A percentile compares a stretch with the other conserved stretches of the same genome.
Conservation (phyloP, 2,797 vertebrate genomes). For the Sus cebifrons region DNA sequence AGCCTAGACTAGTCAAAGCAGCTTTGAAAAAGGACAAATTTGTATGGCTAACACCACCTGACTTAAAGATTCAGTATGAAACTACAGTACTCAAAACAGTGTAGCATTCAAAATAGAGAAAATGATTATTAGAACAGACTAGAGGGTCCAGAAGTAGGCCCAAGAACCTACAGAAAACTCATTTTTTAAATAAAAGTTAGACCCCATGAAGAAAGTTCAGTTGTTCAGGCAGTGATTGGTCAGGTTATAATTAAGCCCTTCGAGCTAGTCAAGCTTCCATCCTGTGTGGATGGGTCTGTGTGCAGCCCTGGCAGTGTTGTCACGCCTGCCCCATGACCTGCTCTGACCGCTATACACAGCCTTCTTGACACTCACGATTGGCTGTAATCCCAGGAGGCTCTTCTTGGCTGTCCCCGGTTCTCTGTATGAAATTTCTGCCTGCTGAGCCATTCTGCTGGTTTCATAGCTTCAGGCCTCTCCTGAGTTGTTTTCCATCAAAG, state of each 20-base stretch:
- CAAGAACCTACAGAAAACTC: neutral
- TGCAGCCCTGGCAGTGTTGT: neutral
- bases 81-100: neutral
- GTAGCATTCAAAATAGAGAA: neutral
- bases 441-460: neutral
- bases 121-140: neutral
- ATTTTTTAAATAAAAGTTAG: slow-evolving; percentile 27
- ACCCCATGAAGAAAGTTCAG: neutral
- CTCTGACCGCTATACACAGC: neutral
- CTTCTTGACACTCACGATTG: neutral
- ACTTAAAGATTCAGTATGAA: slow-evolving; percentile 26
- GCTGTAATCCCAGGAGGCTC: neutral
- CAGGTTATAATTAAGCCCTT: neutral
- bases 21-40: slow-evolving; percentile 33
- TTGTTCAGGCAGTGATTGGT: neutral
- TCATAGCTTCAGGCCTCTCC: neutral
- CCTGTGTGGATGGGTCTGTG: neutral
- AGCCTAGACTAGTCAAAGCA: neutral
- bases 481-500: neutral
- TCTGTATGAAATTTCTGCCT: neutral
- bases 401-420: neutral
- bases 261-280: neutral
- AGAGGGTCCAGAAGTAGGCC: neutral
- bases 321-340: neutral
- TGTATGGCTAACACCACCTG: neutral